Base-by-base conservation (phyloP, 1,140 invertebrate species). In the Plectrocnemia conspersa region DNA sequence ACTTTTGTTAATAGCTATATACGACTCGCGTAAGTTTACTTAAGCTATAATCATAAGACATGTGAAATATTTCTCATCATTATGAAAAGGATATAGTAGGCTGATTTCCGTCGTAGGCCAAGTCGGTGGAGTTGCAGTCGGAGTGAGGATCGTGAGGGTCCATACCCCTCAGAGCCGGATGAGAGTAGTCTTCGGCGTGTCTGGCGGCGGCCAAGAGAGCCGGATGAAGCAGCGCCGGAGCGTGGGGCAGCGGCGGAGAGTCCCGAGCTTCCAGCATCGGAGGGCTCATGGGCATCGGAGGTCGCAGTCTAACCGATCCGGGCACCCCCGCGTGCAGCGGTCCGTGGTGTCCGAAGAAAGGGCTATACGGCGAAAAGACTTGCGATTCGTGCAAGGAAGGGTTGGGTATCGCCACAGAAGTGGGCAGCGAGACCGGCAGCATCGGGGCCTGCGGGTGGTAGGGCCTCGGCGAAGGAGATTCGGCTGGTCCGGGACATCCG, bases 351-450 rank as follows among this genome's bases (percentile, higher is more conserved):
- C 77, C 74, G 73, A 90, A 90, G 75, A 93, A 91, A 54, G 88
- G 88, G 66, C 85, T 88, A 74, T 91, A 91, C 52, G 89, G 88
- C 53, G 89, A 91, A 72, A 93, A 93, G 63, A 96, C 85, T 75
- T 95, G 90, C 57, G 90, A 93, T 74, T 96, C 92, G 76, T 95
- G 91, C 59, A 97, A 79, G 65, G 91, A 90, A 33, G 93, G 93
- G 74, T 97, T 97, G 46, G 93, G 91, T 73, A 97, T 96, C 67
- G 93, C 93, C 66, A 97, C 93, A 49, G 89, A 90, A 32, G 91
- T 93, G 54, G 91, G 90, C 68, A 94, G 79, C 52, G 91, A 91
- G 40, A 88, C 86, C 41, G 87, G 87, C 65, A 93, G 79, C 79
- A 89, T 83, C 60, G 89, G 86, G 46, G 89, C 90, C 57, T 84